Conservation (phyloP, 2,113 vertebrate species). For the Lathamus discolor region DNA sequence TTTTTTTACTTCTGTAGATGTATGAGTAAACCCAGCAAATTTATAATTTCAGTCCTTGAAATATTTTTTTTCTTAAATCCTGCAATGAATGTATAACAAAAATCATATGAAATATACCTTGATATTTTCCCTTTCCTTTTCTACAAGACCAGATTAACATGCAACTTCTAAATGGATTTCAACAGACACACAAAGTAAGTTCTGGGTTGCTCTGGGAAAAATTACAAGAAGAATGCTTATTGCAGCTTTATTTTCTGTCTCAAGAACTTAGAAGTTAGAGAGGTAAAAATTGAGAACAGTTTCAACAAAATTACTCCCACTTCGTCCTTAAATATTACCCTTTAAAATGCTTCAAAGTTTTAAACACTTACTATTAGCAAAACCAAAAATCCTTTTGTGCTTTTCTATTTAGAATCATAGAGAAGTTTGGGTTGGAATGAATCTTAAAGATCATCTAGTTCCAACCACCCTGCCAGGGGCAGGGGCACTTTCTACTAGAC, state of each 20-base stretch:
- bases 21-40: neutral
- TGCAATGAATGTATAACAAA: neutral
- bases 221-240: neutral
- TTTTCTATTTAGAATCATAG: neutral
- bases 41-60: neutral
- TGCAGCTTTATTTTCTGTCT: neutral
- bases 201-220: neutral
- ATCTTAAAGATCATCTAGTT: no score
- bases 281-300: neutral
- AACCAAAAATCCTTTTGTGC: accelerated
- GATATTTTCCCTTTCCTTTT: neutral
- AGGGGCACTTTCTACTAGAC: no score
- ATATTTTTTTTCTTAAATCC: neutral
- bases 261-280: neutral
- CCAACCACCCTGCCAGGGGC: no score
- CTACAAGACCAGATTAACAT: neutral
- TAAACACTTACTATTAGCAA: neutral
- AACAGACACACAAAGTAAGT: neutral
- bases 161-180: neutral
- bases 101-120: neutral
- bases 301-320: accelerated
- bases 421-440: no score
- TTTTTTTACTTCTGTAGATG: neutral
- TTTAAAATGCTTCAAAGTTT: neutral
- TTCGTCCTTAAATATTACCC: neutral